These are phyloP conservation scores for Anarrhichthys ocellatus DNA, from an alignment of 2,113 vertebrate genomes.

Conservation along the genomic window DNA sequence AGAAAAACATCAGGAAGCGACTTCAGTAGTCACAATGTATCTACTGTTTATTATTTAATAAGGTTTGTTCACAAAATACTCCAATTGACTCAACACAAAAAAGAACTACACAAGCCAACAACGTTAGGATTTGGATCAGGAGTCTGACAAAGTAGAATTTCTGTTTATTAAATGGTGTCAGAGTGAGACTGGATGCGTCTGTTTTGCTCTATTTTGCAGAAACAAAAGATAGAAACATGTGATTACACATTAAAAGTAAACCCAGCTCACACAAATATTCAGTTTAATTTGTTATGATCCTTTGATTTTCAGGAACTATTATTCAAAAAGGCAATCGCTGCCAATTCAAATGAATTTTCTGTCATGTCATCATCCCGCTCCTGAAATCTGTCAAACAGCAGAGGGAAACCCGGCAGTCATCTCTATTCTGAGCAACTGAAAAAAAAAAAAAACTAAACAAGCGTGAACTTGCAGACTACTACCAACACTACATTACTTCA, in stretches of 20 bases:
- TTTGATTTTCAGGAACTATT: conserved; percentile 1
- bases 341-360: neutral
- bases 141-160: neutral
- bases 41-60: conserved; percentile 23
- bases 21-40: conserved; percentile 28
- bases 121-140: neutral
- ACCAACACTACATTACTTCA: neutral
- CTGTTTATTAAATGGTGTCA: neutral
- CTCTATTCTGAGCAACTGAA: conserved; percentile 22
- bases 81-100: conserved; percentile 8
- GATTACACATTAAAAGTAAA: neutral
- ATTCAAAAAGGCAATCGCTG: neutral
- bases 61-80: conserved; percentile 40
- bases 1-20: conserved; percentile 22
- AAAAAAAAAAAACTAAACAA: conserved; percentile 18
- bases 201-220: neutral
- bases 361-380: conserved; percentile 2
- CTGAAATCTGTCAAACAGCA: conserved; percentile 13
- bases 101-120: neutral
- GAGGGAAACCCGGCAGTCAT: conserved; percentile 48
- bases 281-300: neutral
- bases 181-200: neutral
- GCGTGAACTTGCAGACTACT: conserved; percentile 48
- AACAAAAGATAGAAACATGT: neutral
- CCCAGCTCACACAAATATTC: neutral